phyloP scores from a whole-genome alignment of 2,113 vertebrate species.

The Podarcis raffonei region DNA sequence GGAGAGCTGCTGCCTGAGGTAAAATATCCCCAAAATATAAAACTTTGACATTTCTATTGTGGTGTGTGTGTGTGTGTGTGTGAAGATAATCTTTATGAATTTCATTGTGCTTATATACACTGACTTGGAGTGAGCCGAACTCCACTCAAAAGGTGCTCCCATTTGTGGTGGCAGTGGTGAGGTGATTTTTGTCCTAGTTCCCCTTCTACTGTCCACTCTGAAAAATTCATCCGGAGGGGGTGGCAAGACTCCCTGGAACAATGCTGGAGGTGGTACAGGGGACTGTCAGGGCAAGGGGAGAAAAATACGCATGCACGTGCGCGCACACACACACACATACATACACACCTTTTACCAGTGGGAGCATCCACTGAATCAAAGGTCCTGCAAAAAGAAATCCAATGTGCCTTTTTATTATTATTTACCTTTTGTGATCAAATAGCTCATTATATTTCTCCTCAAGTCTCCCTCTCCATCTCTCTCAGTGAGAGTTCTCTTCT shows the following conservation, averaged over 20 bases:
- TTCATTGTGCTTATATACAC: neutral
- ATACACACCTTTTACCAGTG: neutral
- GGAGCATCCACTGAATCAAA: neutral
- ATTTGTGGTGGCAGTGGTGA: neutral
- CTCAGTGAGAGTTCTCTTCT: slow-evolving; percentile 55
- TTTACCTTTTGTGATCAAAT: no score
- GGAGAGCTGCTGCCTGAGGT: no score
- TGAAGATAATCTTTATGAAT: neutral
- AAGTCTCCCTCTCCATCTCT: slow-evolving; percentile 14
- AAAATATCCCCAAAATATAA: no score
- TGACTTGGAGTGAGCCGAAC: neutral
- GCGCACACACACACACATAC: accelerated
- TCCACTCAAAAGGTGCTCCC: neutral
- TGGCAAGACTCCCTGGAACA: neutral
- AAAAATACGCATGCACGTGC: no score
- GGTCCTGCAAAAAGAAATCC: neutral
- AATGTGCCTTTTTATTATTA: no score
- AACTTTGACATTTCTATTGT: no score
- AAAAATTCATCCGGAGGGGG: neutral
- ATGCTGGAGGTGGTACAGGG: neutral
- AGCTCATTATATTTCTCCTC: no score
- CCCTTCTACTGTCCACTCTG: neutral
- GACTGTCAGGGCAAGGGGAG: neutral
- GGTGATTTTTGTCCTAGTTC: no score
- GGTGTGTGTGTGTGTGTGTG: no score